These are phyloP conservation scores for Urosaurus nigricauda DNA, from an alignment of 2,797 vertebrate genomes.

Conservation along the genomic window DNA sequence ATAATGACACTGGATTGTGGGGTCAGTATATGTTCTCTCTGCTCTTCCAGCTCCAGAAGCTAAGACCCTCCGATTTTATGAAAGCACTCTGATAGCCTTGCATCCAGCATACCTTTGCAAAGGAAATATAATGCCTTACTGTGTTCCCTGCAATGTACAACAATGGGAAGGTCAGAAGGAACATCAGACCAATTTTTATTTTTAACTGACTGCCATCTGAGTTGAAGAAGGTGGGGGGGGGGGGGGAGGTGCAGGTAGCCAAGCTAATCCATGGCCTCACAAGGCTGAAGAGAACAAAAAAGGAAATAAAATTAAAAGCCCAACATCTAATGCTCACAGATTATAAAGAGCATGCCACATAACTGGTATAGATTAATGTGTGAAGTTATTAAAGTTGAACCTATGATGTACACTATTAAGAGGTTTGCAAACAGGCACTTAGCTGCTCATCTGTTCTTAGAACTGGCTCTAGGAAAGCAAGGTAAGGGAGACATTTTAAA, in stretches of 20 bases:
- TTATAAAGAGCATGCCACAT: background rate
- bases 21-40: background rate
- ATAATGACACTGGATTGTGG: background rate
- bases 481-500: background rate
- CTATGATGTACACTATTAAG: background rate
- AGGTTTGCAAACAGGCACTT: background rate
- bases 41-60: conserved; percentile 21
- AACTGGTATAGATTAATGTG: background rate
- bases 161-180: conserved; percentile 62
- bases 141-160: conserved; percentile 50
- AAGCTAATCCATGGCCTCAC: conserved; percentile 26
- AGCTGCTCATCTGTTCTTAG: background rate
- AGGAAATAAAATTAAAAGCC: background rate
- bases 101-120: conserved; percentile 19
- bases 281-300: conserved; percentile 7
- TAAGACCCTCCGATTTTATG: conserved; percentile 38
- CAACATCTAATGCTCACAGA: background rate
- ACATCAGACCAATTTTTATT: conserved; percentile 64
- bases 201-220: conserved; percentile 18
- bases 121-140: conserved; percentile 60
- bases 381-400: background rate
- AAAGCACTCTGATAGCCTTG: background rate
- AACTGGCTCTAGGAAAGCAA: background rate
- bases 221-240: too few species aligned
- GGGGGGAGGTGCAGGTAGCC: too few species aligned